Percentiles rank a stretch among this genome's conserved stretches.
These are phyloP conservation scores for Centropus bengalensis DNA, from an alignment of 2,113 vertebrate genomes.

Conservation along the genomic window DNA sequence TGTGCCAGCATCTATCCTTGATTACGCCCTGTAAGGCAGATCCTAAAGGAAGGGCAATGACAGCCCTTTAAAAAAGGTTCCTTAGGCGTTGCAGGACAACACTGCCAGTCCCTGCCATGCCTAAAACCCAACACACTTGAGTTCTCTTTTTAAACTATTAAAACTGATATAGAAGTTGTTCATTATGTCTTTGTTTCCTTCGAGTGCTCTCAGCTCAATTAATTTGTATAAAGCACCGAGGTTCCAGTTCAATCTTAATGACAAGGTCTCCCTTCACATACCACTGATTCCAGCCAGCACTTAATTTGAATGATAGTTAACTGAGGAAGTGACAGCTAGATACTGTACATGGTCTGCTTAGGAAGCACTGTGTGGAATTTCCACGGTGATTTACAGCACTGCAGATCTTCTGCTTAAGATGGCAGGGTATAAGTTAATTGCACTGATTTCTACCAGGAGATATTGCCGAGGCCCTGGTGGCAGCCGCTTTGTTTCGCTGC, in stretches of 20 bases:
- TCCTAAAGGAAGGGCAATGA: neutral
- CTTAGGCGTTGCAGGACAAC: neutral
- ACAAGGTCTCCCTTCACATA: neutral
- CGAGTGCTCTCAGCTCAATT: conserved; percentile 1
- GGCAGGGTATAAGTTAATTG: neutral
- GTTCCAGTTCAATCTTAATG: conserved; percentile 39
- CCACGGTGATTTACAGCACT: neutral
- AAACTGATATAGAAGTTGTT: neutral
- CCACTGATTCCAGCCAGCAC: neutral
- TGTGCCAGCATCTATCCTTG: neutral
- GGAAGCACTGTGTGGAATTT: neutral
- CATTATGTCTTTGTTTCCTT: conserved; percentile 37
- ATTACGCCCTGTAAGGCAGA: neutral
- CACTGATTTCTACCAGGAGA: neutral
- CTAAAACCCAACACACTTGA: neutral
- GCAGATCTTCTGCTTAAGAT: neutral
- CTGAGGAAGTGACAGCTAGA: neutral
- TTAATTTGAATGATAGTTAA: neutral
- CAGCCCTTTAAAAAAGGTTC: too few species aligned
- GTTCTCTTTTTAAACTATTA: neutral
- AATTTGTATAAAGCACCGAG: conserved; percentile 1
- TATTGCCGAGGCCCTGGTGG: neutral
- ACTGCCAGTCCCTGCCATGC: fast-evolving
- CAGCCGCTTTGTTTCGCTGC: neutral
- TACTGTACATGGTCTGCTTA: neutral